Evolutionary conservation across 2,888 invertebrate genomes (phyloP), one percentile per base, ranked within the genome.

Genomic region (Cephus pygmeus): DNA sequence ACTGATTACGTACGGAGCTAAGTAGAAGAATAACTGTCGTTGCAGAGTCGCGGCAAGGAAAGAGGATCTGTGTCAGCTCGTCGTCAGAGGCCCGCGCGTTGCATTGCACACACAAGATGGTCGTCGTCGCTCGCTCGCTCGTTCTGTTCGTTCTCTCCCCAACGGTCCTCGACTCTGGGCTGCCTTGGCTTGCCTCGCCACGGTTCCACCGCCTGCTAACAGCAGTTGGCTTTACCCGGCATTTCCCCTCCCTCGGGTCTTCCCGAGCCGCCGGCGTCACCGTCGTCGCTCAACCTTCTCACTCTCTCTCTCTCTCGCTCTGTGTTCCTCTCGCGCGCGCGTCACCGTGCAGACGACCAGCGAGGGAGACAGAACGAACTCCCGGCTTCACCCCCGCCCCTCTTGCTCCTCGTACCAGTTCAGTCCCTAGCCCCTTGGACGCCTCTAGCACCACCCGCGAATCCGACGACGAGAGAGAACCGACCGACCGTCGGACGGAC

Each of bases 71-170:
- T 34, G 71, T 71, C 71, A 56, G 56, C 56, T 56, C 23, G 23
- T 56, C 56, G 56, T 56, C 56, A 9, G 56, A 35, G 12, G 12
- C 23, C 15, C 56, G 56, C 30, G 34, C 34, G 75, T 75, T 75
- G 75, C 77, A 77, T 75, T 33, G 77, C 78, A 76, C 78, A 73
- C 78, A 73, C 78, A 78, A 78, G 78, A 78, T 78, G 78, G 78
- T 76, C 78, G 78, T 75, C 75, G 69, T 69, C 75, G 36, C 31
- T 69, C 69, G 31, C 35, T 35, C 69, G 56, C 11, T 36, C 36
- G 56, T 23, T 69, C 69, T 11, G 75, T 77, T 73, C 75, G 69
- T 69, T 75, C 75, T 40, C 71, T 77, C 71, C 77, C 75, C 71
- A 74, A 74, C 34, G 23, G 74, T 40, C 75, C 77, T 75, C 36